Conservation (phyloP, 2,113 vertebrate genomes). For the Struthio camelus region DNA sequence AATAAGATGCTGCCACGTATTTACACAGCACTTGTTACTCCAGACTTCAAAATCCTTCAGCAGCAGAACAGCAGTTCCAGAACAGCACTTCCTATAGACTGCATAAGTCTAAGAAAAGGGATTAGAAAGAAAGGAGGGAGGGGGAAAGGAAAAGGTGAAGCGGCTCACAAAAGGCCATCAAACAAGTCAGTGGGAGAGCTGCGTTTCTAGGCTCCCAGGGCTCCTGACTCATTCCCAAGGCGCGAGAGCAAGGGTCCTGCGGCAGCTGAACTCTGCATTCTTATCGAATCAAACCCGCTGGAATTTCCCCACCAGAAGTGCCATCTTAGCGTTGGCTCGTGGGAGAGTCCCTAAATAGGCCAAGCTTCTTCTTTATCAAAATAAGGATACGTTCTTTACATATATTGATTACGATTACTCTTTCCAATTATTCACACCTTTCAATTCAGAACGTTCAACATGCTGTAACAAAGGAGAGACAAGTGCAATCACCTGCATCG, state of each 20-base stretch:
- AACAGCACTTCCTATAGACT: not conserved
- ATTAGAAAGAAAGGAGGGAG: not conserved
- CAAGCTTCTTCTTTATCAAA: slow-evolving; percentile 55
- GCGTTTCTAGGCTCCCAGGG: slow-evolving; percentile 61
- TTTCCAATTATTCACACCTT: not conserved
- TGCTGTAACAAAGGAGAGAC: not conserved
- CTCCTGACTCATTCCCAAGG: slow-evolving; percentile 68
- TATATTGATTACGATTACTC: not conserved
- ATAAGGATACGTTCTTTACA: slow-evolving; percentile 31
- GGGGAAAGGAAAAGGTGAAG: slow-evolving; percentile 39
- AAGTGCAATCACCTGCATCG: not conserved
- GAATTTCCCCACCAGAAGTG: slow-evolving; percentile 61
- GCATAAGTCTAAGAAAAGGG: not conserved
- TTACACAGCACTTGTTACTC: not conserved
- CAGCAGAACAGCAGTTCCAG: not conserved
- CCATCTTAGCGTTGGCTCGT: slow-evolving; percentile 52
- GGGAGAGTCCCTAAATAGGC: slow-evolving; percentile 65
- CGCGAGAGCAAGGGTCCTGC: not conserved
- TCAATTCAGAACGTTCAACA: not conserved
- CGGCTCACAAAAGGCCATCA: slow-evolving; percentile 6
- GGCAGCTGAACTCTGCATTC: slow-evolving; percentile 66
- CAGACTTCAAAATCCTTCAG: not conserved
- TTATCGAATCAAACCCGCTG: slow-evolving; percentile 66
- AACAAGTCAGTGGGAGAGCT: slow-evolving; percentile 51
- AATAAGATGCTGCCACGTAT: not conserved